These are phyloP conservation scores for Scytalopus superciliaris DNA, from an alignment of 2,113 vertebrate genomes.

Conservation along the genomic window DNA sequence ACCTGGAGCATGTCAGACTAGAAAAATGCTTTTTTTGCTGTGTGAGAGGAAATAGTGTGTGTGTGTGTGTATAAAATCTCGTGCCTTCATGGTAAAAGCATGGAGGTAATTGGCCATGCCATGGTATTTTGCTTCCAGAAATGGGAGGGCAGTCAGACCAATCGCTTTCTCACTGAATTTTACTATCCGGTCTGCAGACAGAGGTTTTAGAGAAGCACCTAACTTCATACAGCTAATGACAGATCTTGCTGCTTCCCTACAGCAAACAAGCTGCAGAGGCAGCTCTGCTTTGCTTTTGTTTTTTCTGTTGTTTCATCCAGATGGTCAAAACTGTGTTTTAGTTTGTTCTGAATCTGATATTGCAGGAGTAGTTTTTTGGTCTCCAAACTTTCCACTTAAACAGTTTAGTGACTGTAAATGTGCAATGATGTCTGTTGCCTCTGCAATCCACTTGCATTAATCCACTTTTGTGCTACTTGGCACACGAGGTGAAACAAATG, in stretches of 20 bases:
- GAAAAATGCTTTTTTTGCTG: not conserved
- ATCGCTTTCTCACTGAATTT: not conserved
- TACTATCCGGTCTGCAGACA: not conserved
- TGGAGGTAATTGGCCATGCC: not conserved
- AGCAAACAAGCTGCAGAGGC: not conserved
- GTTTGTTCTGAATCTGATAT: not conserved
- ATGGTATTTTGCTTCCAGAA: not conserved
- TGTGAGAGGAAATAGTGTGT: not conserved
- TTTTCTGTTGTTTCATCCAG: not conserved
- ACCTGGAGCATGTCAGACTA: not conserved
- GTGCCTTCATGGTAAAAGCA: not conserved
- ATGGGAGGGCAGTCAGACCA: not conserved
- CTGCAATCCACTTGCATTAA: not conserved
- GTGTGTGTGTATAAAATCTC: not conserved
- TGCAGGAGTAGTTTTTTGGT: not conserved
- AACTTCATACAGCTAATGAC: not conserved
- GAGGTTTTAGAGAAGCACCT: not conserved
- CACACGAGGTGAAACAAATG: conserved; percentile 28
- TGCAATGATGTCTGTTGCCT: not conserved
- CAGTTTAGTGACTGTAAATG: not conserved
- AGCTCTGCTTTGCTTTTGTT: not conserved
- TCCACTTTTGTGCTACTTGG: conserved; percentile 1
- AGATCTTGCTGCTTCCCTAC: not conserved
- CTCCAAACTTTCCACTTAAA: not conserved
- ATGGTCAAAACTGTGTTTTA: not conserved